These are phyloP conservation scores for Myripristis jacobus DNA, from an alignment of 2,797 vertebrate genomes.

Conservation along the genomic window DNA sequence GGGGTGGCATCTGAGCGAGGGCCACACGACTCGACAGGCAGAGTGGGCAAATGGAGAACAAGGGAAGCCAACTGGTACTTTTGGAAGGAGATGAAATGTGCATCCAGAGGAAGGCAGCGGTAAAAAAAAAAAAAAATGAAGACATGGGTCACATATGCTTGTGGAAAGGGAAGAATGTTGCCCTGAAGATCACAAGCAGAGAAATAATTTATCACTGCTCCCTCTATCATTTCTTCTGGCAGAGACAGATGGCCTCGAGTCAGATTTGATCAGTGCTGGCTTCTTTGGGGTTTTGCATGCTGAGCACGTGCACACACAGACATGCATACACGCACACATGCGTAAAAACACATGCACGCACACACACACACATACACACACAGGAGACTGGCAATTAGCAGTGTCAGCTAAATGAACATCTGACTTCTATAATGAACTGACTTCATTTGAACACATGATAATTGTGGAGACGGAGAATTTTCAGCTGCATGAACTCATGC, in stretches of 20 bases:
- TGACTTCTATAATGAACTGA: slow-evolving; percentile 63
- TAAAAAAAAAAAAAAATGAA: slow-evolving; percentile 59
- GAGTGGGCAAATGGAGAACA: slow-evolving; percentile 58
- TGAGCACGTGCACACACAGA: slow-evolving; percentile 48
- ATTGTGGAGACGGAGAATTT: slow-evolving; percentile 54
- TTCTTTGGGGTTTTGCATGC: slow-evolving; percentile 57
- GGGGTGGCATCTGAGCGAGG: slow-evolving; percentile 56
- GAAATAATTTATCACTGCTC: slow-evolving; percentile 77
- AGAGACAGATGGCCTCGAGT: slow-evolving; percentile 76
- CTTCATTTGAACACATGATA: slow-evolving; percentile 62
- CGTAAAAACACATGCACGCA: neutral
- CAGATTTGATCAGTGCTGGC: slow-evolving; percentile 68
- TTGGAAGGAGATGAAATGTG: slow-evolving; percentile 75
- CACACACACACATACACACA: slow-evolving; percentile 28
- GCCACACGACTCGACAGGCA: slow-evolving; percentile 61
- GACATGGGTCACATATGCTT: slow-evolving; percentile 78
- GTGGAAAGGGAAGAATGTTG: slow-evolving; percentile 74
- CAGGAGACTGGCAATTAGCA: slow-evolving; percentile 60
- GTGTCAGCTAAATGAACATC: slow-evolving; percentile 71
- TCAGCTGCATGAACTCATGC: slow-evolving; percentile 50
- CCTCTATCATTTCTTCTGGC: slow-evolving; percentile 76
- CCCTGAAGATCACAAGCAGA: slow-evolving; percentile 77
- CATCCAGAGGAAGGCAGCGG: slow-evolving; percentile 59
- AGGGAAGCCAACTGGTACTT: slow-evolving; percentile 58
- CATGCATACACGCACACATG: slow-evolving; percentile 20